Percentiles rank a stretch among this genome's conserved stretches.
Conservation (phyloP, 2,797 vertebrate species). For the Melopsittacus undulatus region DNA sequence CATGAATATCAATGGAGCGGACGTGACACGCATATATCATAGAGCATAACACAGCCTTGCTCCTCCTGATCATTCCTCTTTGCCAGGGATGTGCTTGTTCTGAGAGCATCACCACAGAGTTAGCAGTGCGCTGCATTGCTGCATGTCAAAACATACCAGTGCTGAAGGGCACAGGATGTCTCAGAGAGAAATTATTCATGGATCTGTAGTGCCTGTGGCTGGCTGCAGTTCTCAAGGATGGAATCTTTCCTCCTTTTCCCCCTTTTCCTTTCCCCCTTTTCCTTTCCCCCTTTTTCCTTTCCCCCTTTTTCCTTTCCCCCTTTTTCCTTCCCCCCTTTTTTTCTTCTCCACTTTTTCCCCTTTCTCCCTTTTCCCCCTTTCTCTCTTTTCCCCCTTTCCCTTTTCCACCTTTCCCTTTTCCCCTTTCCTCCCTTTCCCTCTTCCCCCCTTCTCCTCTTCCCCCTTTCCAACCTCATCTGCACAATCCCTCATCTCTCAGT, state of each 20-base stretch:
- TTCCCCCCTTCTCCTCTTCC: background rate
- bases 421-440: no score
- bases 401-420: no score
- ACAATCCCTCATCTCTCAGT: background rate
- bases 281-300: no score
- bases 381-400: no score
- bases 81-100: conserved; percentile 23
- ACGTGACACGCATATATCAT: conserved; percentile 30
- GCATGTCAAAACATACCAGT: background rate
- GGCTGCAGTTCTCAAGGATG: background rate
- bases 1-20: conserved; percentile 69
- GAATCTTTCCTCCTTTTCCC: background rate
- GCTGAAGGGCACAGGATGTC: background rate
- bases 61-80: conserved; percentile 34
- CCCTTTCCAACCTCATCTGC: background rate
- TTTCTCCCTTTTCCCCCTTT: no score
- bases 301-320: no score
- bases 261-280: no score
- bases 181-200: background rate
- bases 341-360: rapidly evolving
- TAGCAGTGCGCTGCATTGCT: background rate
- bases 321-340: no score
- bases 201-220: background rate
- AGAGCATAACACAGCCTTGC: background rate
- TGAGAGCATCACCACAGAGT: background rate